Percentiles rank a stretch among this genome's conserved stretches.
Conservation (phyloP, 2,888 invertebrate genomes). For the Caenorhabditis sp. region DNA sequence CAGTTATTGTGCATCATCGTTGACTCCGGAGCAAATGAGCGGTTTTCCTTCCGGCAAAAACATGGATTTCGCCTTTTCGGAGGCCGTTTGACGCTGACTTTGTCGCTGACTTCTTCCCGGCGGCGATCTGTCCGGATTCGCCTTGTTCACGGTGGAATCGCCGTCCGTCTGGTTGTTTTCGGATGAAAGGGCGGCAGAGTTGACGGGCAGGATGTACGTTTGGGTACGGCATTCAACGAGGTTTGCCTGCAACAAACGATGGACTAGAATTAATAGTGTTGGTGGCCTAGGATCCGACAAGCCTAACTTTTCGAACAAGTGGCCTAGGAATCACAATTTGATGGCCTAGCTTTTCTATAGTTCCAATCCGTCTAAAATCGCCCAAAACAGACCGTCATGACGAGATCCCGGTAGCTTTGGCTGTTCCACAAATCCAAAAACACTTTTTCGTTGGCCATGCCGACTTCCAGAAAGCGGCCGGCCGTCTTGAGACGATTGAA, state of each 20-base stretch:
- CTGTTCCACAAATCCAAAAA: constrained; percentile 41
- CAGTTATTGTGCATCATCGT: neutral
- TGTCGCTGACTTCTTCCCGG: no score
- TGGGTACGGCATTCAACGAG: neutral
- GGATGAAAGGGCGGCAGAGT: neutral
- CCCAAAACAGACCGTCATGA: constrained; percentile 13
- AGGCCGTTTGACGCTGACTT: no score
- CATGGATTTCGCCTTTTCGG: no score
- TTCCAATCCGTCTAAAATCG: no score
- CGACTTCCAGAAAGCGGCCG: constrained; percentile 42
- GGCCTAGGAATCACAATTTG: no score
- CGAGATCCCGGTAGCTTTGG: constrained; percentile 36
- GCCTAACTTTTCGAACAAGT: no score
- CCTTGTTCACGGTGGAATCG: neutral
- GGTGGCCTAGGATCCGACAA: no score
- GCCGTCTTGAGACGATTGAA: constrained; percentile 9
- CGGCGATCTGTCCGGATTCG: neutral
- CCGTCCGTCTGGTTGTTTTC: neutral
- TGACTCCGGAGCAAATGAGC: neutral
- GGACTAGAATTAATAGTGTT: no score
- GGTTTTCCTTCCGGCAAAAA: neutral
- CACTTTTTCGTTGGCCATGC: constrained; percentile 34
- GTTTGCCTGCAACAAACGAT: neutral
- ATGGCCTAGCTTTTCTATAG: no score
- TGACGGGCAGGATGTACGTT: neutral